Percentiles rank a stretch among this genome's conserved stretches.
Conservation (phyloP, 2,888 invertebrate genomes). For the Apodemia hepburni region DNA sequence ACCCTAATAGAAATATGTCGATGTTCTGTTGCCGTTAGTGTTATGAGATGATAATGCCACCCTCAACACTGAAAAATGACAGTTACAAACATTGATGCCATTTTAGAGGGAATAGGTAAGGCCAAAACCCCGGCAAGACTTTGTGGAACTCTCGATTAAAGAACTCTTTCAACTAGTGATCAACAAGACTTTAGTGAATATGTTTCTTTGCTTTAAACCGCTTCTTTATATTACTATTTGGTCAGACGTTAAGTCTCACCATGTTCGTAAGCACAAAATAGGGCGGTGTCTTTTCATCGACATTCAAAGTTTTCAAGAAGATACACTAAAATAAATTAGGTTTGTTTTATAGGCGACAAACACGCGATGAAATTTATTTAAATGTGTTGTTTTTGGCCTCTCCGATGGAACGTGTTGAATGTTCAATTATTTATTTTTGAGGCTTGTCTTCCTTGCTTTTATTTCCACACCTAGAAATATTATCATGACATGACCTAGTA, state of each 20-base stretch:
- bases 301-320: not conserved
- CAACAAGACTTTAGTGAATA: too few relatives aligned
- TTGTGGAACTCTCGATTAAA: too few relatives aligned
- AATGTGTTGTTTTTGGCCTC: slow-evolving; percentile 5
- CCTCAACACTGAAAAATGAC: too few relatives aligned
- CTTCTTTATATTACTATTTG: too few relatives aligned
- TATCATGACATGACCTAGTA: not conserved
- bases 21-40: too few relatives aligned
- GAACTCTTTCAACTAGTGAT: too few relatives aligned
- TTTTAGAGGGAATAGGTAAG: too few relatives aligned
- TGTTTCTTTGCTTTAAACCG: too few relatives aligned
- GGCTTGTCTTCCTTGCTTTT: not conserved
- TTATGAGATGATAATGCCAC: too few relatives aligned
- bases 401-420: slow-evolving; percentile 1
- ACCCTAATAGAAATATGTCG: too few relatives aligned
- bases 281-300: not conserved
- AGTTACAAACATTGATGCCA: too few relatives aligned
- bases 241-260: not conserved
- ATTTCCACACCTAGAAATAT: not conserved
- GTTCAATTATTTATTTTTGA: not conserved
- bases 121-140: too few relatives aligned
- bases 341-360: slow-evolving; percentile 7
- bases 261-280: not conserved
- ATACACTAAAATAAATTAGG: slow-evolving; percentile 4
- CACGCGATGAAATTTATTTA: slow-evolving; percentile 14